Base-by-base conservation (phyloP, 2,113 vertebrate species). In the Burhinus oedicnemus region DNA sequence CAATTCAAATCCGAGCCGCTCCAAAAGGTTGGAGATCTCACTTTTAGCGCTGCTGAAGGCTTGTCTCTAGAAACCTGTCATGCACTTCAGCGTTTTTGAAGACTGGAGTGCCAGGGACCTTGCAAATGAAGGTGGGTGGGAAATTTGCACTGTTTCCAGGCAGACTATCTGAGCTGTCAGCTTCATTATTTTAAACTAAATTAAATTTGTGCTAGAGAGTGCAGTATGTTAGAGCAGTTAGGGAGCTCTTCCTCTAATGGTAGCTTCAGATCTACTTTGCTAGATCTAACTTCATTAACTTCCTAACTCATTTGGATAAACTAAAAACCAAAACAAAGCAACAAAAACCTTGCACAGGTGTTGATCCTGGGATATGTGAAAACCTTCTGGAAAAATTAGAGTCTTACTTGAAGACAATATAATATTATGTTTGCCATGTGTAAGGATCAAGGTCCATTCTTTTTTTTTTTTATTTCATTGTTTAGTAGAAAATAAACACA, bases 101-200 rank as follows among this genome's bases (percentile, higher is more conserved):
- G 92, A 78, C 65, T 91, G 66, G 55, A 83, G 87, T 93, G 84
- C 74, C 82, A 90, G 90, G 77, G 94, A 97, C 94, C 94, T 95
- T 96, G 92, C 64, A 96, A 92, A 93, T 89, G 91, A 95, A 92
- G 87, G 94, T 95, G 91, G 94, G 91, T 94, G 97, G 93, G 74
- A 96, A 93, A 94, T 91, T 96, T 94, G 94, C 83, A 71, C 92
- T 94, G 94, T 92, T 95, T 97, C 94, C 79, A 95, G 94, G 93
- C 87, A 97, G 93, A 94, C 66, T 97, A 90, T 95, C 89, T 95
- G 89, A 96, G 94, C 84, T 90, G 89, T 97, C 96, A 93, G 90
- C 90, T 91, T 95, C 75, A 85, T 95, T 96, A 91, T 95, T 97
- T 92, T 85, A 68, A 97, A 95, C 78, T 94, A 95, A 95, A 93